Conservation (phyloP, 1,140 invertebrate genomes). For the Leucophenga varia region DNA sequence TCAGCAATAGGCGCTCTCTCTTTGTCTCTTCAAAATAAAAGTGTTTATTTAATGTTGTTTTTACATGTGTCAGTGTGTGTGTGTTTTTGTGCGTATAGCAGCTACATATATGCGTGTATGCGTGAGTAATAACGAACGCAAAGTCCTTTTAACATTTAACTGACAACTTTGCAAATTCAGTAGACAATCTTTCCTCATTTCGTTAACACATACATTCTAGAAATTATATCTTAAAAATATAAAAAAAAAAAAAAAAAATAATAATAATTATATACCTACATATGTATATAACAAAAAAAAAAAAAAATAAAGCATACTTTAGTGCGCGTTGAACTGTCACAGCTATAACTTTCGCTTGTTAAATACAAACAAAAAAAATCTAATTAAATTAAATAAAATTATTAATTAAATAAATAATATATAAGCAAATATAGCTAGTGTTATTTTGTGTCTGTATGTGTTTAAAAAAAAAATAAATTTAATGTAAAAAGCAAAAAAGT, state of each 20-base stretch:
- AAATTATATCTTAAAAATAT: too few relatives aligned
- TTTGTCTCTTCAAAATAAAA: conserved; percentile 7
- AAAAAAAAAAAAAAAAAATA: conserved; percentile 13
- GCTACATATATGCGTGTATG: too few relatives aligned
- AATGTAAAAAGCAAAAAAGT: too few relatives aligned
- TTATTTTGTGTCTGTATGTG: conserved; percentile 8
- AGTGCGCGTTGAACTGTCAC: too few relatives aligned
- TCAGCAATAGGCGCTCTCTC: background rate
- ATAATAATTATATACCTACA: too few relatives aligned
- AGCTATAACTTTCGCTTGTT: too few relatives aligned
- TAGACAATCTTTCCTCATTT: conserved; percentile 54
- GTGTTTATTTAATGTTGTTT: background rate
- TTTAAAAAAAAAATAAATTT: conserved; percentile 5
- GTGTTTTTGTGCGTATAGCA: too few relatives aligned
- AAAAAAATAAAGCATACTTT: conserved; percentile 14
- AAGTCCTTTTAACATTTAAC: conserved; percentile 23
- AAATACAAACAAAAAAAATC: conserved; percentile 12
- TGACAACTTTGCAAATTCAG: conserved; percentile 38
- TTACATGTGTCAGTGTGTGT: conserved; percentile 37
- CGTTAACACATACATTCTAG: conserved; percentile 45
- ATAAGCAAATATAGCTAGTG: background rate
- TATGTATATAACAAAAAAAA: too few relatives aligned
- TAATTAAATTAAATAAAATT: too few relatives aligned
- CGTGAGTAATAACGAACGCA: too few relatives aligned
- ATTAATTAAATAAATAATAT: background rate